Evolutionary conservation across 2,888 invertebrate species (phyloP).

Genomic region (Abrostola tripartita): DNA sequence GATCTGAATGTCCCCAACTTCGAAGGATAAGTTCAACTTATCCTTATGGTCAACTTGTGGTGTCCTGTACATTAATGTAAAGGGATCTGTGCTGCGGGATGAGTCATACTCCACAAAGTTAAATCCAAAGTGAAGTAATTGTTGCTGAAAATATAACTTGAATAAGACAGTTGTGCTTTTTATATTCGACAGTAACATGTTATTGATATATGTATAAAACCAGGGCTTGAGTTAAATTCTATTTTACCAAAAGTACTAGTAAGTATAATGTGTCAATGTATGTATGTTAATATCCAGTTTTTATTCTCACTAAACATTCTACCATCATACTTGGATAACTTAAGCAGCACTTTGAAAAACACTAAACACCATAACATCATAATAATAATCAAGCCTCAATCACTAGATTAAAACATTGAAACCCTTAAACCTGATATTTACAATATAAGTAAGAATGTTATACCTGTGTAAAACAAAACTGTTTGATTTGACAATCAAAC

Average conservation of each 20-base stretch:
- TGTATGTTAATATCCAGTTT: too few species aligned
- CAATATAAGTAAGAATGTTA: neutral
- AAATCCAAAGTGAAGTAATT: conserved; percentile 77
- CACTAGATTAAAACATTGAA: too few species aligned
- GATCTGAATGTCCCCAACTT: conserved; percentile 75
- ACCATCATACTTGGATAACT: too few species aligned
- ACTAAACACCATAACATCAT: too few species aligned
- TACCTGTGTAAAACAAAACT: conserved; percentile 81
- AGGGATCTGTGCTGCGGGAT: conserved; percentile 71
- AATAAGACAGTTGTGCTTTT: neutral
- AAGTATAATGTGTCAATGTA: too few species aligned
- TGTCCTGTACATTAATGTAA: conserved; percentile 72
- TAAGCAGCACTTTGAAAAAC: too few species aligned
- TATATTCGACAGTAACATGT: neutral
- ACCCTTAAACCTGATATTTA: too few species aligned
- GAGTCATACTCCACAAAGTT: conserved; percentile 75
- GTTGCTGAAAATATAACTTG: conserved; percentile 69
- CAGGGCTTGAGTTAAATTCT: too few species aligned
- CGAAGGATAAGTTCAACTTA: conserved; percentile 73
- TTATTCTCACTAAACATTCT: too few species aligned
- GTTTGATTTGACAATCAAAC: conserved; percentile 84
- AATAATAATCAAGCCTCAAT: too few species aligned
- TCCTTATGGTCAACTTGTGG: conserved; percentile 73
- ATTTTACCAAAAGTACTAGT: too few species aligned
- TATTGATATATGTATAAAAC: too few species aligned